These are phyloP conservation scores for Nicator chloris DNA, from an alignment of 2,113 vertebrate genomes.

Conservation along the genomic window DNA sequence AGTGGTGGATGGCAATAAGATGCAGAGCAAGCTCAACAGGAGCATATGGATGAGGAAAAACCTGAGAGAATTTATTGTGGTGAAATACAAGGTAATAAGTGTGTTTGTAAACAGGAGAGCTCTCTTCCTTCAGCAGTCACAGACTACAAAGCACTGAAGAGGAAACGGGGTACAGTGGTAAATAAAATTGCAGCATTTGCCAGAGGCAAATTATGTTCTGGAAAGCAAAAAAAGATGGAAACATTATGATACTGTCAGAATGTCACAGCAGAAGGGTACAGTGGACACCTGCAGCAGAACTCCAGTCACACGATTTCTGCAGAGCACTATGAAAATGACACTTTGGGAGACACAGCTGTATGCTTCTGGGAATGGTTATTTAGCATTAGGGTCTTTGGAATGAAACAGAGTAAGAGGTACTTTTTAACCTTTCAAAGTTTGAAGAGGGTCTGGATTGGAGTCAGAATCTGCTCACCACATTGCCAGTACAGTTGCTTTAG, in stretches of 20 bases:
- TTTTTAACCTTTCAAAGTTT: not conserved
- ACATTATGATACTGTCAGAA: not conserved
- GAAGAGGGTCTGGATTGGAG: not conserved
- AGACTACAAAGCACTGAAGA: constrained; percentile 1
- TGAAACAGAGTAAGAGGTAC: not conserved
- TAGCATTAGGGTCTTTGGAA: not conserved
- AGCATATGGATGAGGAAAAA: not conserved
- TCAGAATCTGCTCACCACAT: not conserved
- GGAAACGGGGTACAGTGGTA: constrained; percentile 2
- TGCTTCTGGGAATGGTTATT: constrained; percentile 11
- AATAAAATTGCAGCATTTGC: constrained; percentile 47
- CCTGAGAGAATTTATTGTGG: not conserved
- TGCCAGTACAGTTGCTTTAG: not conserved
- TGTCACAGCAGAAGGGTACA: not conserved
- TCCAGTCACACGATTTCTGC: not conserved
- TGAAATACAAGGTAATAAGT: constrained; percentile 23
- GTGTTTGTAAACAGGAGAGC: constrained; percentile 47
- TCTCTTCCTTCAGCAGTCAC: constrained; percentile 16
- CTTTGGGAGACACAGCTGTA: not conserved
- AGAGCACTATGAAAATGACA: not conserved
- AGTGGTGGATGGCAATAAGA: constrained; percentile 1
- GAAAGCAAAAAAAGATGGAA: not conserved
- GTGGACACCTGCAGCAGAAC: constrained; percentile 5
- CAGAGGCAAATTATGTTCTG: constrained; percentile 18
- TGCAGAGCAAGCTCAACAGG: not conserved